Conservation (phyloP, 1,140 invertebrate genomes). For the Meloidogyne chitwoodi region DNA sequence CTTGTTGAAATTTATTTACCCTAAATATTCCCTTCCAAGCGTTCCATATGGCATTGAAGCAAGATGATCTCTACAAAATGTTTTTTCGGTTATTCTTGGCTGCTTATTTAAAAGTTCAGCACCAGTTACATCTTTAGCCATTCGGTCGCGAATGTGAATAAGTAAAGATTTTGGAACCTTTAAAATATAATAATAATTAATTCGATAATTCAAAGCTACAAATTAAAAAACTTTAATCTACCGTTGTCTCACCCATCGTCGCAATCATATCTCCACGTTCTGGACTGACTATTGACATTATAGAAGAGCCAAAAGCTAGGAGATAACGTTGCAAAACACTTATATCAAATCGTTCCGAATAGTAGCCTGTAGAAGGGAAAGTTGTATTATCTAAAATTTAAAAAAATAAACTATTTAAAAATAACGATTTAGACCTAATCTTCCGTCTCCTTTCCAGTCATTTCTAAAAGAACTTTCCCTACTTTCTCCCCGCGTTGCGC, state of each 20-base stretch:
- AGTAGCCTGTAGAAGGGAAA: background rate
- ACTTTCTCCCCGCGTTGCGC: slow-evolving; percentile 62
- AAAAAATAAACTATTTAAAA: background rate
- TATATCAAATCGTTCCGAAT: slow-evolving; percentile 3
- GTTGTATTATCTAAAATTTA: background rate
- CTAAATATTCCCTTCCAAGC: slow-evolving; percentile 34
- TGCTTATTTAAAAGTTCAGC: slow-evolving; percentile 18
- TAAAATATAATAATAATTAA: background rate
- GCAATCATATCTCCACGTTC: slow-evolving; percentile 39
- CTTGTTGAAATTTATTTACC: background rate
- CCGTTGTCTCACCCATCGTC: slow-evolving; percentile 41
- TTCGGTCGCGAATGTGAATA: slow-evolving; percentile 25
- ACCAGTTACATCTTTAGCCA: slow-evolving; percentile 25
- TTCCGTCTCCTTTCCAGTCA: background rate
- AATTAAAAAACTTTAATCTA: background rate
- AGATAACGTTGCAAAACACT: background rate
- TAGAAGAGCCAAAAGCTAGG: slow-evolving; percentile 8
- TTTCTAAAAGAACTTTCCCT: slow-evolving; percentile 3
- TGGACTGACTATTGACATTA: slow-evolving; percentile 33
- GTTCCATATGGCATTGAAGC: slow-evolving; percentile 29
- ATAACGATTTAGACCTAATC: background rate
- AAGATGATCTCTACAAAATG: slow-evolving; percentile 26
- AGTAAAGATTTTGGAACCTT: slow-evolving; percentile 24
- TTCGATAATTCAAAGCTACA: background rate
- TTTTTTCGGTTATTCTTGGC: slow-evolving; percentile 30